Evolutionary conservation across 2,113 vertebrate species (phyloP), one percentile per base, ranked within the genome.

Genomic region (Platichthys flesus): DNA sequence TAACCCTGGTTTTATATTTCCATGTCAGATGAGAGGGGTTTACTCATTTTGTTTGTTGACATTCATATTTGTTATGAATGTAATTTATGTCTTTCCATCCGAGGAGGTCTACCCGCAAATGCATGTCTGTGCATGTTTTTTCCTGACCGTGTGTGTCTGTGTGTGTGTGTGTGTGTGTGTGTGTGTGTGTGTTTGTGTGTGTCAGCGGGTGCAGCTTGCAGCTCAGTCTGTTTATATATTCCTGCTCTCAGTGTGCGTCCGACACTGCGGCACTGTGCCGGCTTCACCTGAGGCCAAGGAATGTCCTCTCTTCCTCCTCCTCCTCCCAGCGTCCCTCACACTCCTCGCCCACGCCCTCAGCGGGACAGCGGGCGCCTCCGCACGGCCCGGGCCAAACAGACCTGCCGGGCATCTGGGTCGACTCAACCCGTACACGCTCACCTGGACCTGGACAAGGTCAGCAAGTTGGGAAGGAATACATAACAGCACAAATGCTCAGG

Each of bases 251-350:
- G 86, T 64, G 83, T 85, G 87, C 2, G 76, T 83, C 75, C 78
- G 67, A 88, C 82, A 83, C 85, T 79, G 83, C 88, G 79, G 85
- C 87, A 76, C 66, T 1, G 72, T 18, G 81, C 88, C 80, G 12
- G 67, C 71, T 88, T 84, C 85, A 85, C 90, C 89, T 82, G 82
- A 86, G 84, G 89, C 89, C 83, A 88, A 90, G 89, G 91, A 91
- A 90, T 87, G 89, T 91, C 91, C 89, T 92, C 85, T 85, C 81
- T 67, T 85, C 80, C 80, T 28, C 63, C 61, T 61, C 67, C 42
- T 69, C 64, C 45, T 81, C 82, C 40, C 90, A 86, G 79, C 79
- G 49, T 78, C 76, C 51, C 77, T 86, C 89, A 72, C 82, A 81
- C 87, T 80, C 85, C 70, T 79, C 84, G 82, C 89, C 91, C 88